Conservation (phyloP, 2,113 vertebrate genomes). For the Pseudopipra pipra region DNA sequence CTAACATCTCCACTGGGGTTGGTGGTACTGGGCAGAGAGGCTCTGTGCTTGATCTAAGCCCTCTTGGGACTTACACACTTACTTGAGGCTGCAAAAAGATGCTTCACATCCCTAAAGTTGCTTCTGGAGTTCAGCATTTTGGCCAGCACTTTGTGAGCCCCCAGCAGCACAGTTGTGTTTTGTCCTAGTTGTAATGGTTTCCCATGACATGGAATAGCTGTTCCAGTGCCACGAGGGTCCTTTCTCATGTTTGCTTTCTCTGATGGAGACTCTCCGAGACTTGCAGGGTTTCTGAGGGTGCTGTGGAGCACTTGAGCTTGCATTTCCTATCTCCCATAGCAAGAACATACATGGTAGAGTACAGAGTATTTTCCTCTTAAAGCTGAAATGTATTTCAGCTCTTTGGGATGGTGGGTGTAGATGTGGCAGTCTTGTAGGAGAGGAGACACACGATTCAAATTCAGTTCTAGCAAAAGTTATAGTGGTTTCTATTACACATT, state of each 20-base stretch:
- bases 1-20: background rate
- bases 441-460: background rate
- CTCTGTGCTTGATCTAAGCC: background rate
- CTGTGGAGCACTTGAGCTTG: background rate
- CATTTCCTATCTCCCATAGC: background rate
- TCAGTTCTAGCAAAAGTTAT: background rate
- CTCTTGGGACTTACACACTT: background rate
- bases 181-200: background rate
- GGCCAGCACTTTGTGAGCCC: background rate
- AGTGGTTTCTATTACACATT: conserved; percentile 19
- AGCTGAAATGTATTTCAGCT: background rate
- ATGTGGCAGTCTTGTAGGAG: background rate
- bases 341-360: background rate
- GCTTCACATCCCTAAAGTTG: background rate
- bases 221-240: background rate
- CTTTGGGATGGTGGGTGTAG: background rate
- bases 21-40: fast-evolving
- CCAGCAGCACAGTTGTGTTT: background rate
- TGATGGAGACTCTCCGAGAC: background rate
- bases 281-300: background rate
- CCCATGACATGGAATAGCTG: background rate
- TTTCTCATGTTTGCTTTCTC: background rate
- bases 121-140: background rate
- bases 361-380: background rate
- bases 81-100: background rate